Evolutionary conservation across 2,113 vertebrate species (phyloP).

Genomic region (Cyphomyrus plagiostoma): DNA sequence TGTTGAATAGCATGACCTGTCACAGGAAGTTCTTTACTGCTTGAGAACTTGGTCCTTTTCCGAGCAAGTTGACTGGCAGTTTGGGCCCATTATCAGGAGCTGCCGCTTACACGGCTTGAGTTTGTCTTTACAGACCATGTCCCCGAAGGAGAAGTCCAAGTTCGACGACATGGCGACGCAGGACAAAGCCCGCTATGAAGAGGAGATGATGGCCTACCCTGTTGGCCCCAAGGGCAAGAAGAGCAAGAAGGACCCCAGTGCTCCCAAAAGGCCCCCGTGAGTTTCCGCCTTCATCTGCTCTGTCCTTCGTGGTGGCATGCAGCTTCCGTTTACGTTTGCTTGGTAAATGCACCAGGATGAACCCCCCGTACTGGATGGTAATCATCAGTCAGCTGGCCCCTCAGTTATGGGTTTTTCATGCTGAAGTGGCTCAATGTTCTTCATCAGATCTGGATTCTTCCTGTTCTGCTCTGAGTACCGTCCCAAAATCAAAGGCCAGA

Average conservation of each 20-base stretch:
- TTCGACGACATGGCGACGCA: conserved; percentile 83
- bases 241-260: conserved; percentile 77
- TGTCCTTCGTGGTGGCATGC: not conserved
- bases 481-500: conserved; percentile 78
- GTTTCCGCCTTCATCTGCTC: conserved; percentile 35
- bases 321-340: not conserved
- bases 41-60: not conserved
- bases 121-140: conserved; percentile 65
- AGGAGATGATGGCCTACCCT: conserved; percentile 80
- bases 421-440: not conserved
- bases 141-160: conserved; percentile 76
- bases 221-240: conserved; percentile 71
- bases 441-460: conserved; percentile 75
- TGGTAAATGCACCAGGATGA: not conserved
- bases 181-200: conserved; percentile 79
- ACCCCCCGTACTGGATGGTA: conserved; percentile 5
- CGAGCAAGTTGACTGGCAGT: not conserved
- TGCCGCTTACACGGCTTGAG: not conserved
- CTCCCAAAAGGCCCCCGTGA: conserved; percentile 78
- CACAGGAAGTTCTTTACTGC: not conserved
- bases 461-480: conserved; percentile 80
- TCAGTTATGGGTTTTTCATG: not conserved
- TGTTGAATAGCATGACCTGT: not conserved
- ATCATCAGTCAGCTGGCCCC: not conserved
- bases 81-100: not conserved